phyloP scores from a whole-genome alignment of 2,888 invertebrate species.

The Eristalis tenax region DNA sequence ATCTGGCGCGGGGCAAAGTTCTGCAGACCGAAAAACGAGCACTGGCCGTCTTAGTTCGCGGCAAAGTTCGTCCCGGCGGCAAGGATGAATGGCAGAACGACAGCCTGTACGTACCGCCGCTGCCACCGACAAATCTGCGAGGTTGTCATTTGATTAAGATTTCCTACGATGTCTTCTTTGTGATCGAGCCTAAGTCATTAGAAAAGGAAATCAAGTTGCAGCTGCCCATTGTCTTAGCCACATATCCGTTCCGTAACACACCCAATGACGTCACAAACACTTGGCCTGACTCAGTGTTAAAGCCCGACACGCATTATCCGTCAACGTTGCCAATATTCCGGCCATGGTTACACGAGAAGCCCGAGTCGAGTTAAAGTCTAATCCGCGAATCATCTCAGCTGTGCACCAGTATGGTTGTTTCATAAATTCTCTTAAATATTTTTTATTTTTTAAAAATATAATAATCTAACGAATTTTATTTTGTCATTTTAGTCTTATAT shows the following conservation, averaged over 20 bases:
- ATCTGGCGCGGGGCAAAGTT: conserved; percentile 92
- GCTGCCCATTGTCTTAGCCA: conserved; percentile 94
- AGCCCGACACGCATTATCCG: conserved; percentile 95
- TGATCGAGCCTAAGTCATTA: conserved; percentile 94
- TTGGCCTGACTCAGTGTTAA: conserved; percentile 84
- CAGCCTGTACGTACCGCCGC: conserved; percentile 94
- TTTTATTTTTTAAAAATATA: conserved; percentile 8
- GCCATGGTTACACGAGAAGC: conserved; percentile 90
- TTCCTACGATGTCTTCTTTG: conserved; percentile 95
- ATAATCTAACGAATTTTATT: conserved; percentile 47
- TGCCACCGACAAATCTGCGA: conserved; percentile 96
- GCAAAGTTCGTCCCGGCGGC: conserved; percentile 91
- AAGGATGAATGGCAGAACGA: conserved; percentile 93
- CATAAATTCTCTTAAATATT: conserved; percentile 9
- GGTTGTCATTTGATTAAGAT: conserved; percentile 97
- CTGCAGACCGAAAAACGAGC: conserved; percentile 93
- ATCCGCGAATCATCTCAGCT: neutral
- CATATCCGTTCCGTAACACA: conserved; percentile 90
- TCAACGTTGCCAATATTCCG: conserved; percentile 94
- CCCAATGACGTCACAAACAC: conserved; percentile 84
- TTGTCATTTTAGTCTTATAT: conserved; percentile 58
- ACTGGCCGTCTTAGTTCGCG: conserved; percentile 89
- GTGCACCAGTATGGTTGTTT: neutral
- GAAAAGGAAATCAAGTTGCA: conserved; percentile 96
- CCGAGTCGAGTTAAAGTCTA: conserved; percentile 75